Conservation (phyloP, 1,140 invertebrate genomes). For the Philaenus spumarius region DNA sequence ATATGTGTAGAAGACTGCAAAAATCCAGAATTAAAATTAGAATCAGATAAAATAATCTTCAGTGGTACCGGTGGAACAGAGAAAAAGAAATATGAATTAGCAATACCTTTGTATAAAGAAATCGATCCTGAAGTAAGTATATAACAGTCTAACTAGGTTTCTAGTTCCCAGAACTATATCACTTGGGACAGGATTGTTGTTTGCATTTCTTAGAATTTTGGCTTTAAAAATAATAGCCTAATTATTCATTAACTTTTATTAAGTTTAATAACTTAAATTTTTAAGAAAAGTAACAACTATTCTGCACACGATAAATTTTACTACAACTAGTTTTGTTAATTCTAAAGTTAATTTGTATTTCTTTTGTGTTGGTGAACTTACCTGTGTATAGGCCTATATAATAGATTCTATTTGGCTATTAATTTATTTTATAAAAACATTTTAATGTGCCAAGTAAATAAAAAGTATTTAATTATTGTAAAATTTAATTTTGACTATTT, state of each 20-base stretch:
- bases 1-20: slow-evolving; percentile 86
- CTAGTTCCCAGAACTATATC: slow-evolving; percentile 40
- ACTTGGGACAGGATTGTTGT: slow-evolving; percentile 25
- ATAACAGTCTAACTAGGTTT: slow-evolving; percentile 27
- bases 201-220: neutral
- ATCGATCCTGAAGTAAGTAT: slow-evolving; percentile 71
- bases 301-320: too few species aligned
- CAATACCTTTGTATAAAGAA: slow-evolving; percentile 73
- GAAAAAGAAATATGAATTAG: slow-evolving; percentile 76
- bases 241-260: neutral
- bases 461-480: neutral
- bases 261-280: neutral
- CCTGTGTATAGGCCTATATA: neutral
- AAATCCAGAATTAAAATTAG: slow-evolving; percentile 75
- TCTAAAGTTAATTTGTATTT: neutral
- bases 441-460: too few species aligned
- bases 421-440: too few species aligned
- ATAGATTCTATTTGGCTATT: too few species aligned
- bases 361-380: neutral
- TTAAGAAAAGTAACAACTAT: too few species aligned
- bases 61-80: slow-evolving; percentile 80
- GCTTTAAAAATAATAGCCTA: neutral
- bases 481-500: slow-evolving; percentile 4
- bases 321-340: too few species aligned
- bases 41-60: slow-evolving; percentile 73